Base-by-base conservation (phyloP, 1,140 invertebrate species). In the Hyphantria cunea region DNA sequence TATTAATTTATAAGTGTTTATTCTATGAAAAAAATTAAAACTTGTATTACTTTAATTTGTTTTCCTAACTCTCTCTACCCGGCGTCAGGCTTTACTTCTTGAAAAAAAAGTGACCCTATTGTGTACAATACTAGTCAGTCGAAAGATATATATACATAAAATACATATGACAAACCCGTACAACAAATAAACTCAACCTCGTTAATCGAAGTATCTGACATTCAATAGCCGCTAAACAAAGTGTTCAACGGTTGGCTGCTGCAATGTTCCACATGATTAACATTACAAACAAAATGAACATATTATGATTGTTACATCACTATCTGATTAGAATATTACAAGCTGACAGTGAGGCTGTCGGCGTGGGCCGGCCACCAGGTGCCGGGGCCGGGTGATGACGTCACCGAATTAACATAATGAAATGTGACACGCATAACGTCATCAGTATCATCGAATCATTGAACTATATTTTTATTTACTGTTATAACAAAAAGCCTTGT, bases 301-400 rank as follows among this genome's bases (percentile, higher is more conserved):
- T 44, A 52, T 69, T 70, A 68, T 66, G 60, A 69, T 66, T 66
- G 41, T 78, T 74, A 72, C 74, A 50, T 70, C 64, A 52, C 15
- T 13, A 32, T 41, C 25, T 45, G 32, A 50, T 60, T 49, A 58
- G 31, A 11, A 44, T 44, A 31, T 54, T 31, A 54, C 42, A 54
- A 54, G 0, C 41, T 37, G 41, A 44, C 41, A 44, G 6, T 7
- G 12, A 9, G 11, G n/a, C 41, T 39, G 37, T 3, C 17, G n/a
- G 41, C n/a, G 12, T 7, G 12, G 12, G 41, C n/a, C 41, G 41
- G 5, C 11, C 34, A 7, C 34, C 10, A 44, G 2, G 37, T 39
- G 8, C 37, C n/a, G 37, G 11, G 6, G 41, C 41, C 34, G 34
- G 34, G 25, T 41, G 55, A 32, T 9, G 47, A 32, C 50, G 39